These are phyloP conservation scores for Agrochola lychnidis DNA, from an alignment of 2,888 invertebrate species.

Conservation along the genomic window DNA sequence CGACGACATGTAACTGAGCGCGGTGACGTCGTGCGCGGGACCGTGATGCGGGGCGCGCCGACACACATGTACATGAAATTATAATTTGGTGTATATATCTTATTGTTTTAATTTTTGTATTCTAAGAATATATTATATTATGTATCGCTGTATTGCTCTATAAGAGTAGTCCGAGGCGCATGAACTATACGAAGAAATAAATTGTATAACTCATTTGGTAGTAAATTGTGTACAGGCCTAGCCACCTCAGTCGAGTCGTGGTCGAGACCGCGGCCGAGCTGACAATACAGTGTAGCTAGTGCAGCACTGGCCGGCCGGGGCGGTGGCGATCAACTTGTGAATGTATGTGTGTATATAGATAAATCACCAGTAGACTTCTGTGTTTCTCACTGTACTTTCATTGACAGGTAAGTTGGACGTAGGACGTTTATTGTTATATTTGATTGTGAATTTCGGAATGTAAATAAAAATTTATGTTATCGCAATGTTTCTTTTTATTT, in stretches of 20 bases:
- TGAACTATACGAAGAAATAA: conserved; percentile 68
- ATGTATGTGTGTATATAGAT: conserved; percentile 75
- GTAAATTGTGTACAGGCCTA: conserved; percentile 80
- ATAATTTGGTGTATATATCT: conserved; percentile 88
- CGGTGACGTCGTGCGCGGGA: conserved; percentile 21
- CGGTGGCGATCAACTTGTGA: conserved; percentile 61
- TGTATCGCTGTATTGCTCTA: conserved; percentile 78
- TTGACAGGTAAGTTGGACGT: conserved; percentile 77
- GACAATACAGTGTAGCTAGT: conserved; percentile 30
- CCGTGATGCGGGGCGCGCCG: conserved; percentile 36
- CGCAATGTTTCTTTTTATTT: conserved; percentile 79
- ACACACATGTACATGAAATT: conserved; percentile 82
- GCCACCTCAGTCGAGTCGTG: conserved; percentile 66
- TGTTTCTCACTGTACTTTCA: conserved; percentile 80
- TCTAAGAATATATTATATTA: conserved; percentile 82
- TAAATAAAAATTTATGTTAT: conserved; percentile 91
- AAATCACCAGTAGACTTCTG: conserved; percentile 74
- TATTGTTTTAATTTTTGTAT: conserved; percentile 85
- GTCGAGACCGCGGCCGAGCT: conserved; percentile 32
- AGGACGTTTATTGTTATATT: conserved; percentile 85
- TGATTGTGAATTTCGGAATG: conserved; percentile 89
- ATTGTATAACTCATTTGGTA: conserved; percentile 69
- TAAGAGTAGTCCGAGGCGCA: conserved; percentile 78
- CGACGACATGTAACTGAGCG: conserved; percentile 32
- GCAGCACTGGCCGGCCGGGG: conserved; percentile 35